Evolutionary conservation across 2,797 vertebrate genomes (phyloP), one percentile per base, ranked within the genome.

Genomic region (Manis javanica): DNA sequence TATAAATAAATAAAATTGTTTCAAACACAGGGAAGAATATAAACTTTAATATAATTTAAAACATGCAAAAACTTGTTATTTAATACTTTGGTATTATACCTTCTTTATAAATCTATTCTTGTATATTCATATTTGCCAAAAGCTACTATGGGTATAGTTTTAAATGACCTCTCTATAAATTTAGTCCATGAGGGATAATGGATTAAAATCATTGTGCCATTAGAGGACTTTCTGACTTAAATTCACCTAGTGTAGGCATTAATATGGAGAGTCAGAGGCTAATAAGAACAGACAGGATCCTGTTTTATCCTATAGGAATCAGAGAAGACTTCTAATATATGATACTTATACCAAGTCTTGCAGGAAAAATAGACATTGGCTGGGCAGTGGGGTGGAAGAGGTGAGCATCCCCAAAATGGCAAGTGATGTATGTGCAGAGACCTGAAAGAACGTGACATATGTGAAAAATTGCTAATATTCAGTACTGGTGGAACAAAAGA

Each of bases 1-100:
- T 90, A 72, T 37, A 91, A 93, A 79, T 93, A 96, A 95, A 79
- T 86, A 83, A 93, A 93, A 92, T 82, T 87, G 3, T 46, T 95
- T 96, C 23, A 90, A 94, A 95, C 51, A 77, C 75, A 84, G 84
- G 66, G 24, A 82, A 91, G 16, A 96, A 79, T 91, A 87, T 81
- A 93, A 95, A 77, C 26, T 15, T 96, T 66, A 46, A 11, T 21
- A 57, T 83, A 84, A 93, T 71, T 96, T 95, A 78, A 94, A 93
- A 90, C 77, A 49, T 42, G 37, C 12, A 68, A 89, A 91, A 53
- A 46, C 66, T 37, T 66, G 37, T 39, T 46, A 53, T 68, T 57
- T 87, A 66, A 78, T 86, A 16, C 16, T 92, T 93, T 82, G 4
- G 2, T 29, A 69, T 91, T 87, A 61, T 77, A 37, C 34, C 21